Percentiles rank a stretch among this genome's conserved stretches.
phyloP scores from a whole-genome alignment of 2,113 vertebrate species.

The Ophiodon elongatus region DNA sequence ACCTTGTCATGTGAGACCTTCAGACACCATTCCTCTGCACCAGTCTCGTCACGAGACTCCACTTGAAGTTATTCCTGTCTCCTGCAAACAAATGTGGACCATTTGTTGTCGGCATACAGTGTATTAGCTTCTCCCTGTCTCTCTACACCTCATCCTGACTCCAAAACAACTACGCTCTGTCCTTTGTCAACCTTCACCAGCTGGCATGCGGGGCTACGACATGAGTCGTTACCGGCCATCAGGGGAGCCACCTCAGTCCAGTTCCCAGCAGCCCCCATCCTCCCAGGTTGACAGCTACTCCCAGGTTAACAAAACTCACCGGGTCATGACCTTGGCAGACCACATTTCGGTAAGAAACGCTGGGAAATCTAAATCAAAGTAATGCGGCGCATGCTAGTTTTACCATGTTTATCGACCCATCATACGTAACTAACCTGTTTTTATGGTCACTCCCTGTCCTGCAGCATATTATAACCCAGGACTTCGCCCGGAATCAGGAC shows the following conservation, averaged over 20 bases:
- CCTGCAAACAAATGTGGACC: conserved; percentile 36
- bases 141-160: not conserved
- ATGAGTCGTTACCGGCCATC: conserved; percentile 88
- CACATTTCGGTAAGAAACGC: conserved; percentile 93
- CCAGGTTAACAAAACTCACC: conserved; percentile 91
- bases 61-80: conserved; percentile 41
- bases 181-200: conserved; percentile 68
- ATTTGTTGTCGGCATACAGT: conserved; percentile 23
- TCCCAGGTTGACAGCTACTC: conserved; percentile 88
- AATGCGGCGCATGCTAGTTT: not conserved
- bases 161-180: conserved; percentile 29
- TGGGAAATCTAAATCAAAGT: not conserved
- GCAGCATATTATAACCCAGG: conserved; percentile 99
- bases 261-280: conserved; percentile 86
- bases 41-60: conserved; percentile 44
- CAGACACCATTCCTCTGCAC: conserved; percentile 29
- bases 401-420: not conserved
- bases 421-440: not conserved
- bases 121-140: not conserved
- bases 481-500: conserved; percentile 96
- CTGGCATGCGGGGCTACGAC: conserved; percentile 87
- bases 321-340: conserved; percentile 97
- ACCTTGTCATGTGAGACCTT: conserved; percentile 49
- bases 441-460: conserved; percentile 2
- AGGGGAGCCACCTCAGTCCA: conserved; percentile 78